phyloP scores from a whole-genome alignment of 2,113 vertebrate genomes.

The Platycercus adscitus region DNA sequence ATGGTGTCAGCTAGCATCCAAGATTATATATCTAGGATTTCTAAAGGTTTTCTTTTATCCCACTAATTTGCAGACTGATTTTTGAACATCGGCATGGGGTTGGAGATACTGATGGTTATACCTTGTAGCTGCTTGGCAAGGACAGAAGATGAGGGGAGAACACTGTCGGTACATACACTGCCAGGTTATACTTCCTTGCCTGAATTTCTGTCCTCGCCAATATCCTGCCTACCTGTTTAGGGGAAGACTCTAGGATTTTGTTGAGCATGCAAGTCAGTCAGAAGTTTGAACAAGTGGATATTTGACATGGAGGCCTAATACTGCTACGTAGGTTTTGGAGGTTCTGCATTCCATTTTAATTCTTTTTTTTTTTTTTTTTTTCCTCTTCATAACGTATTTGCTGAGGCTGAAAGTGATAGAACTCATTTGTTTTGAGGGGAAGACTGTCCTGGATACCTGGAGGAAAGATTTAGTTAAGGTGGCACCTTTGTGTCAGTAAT shows the following conservation, averaged over 20 bases:
- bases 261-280: background rate
- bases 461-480: background rate
- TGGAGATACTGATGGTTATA: background rate
- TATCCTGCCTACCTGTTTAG: background rate
- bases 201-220: background rate
- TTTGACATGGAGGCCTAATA: background rate
- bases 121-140: background rate
- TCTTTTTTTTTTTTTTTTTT: background rate
- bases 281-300: background rate
- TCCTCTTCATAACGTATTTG: background rate
- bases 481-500: background rate
- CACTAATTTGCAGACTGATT: background rate
- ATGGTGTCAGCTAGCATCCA: background rate
- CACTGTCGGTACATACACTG: background rate
- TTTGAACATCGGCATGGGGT: background rate
- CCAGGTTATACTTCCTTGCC: background rate
- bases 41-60: background rate
- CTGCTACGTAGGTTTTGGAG: background rate
- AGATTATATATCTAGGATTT: background rate
- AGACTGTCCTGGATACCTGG: background rate
- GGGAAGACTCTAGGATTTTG: background rate
- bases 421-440: background rate
- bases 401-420: background rate
- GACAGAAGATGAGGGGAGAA: background rate
- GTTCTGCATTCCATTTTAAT: background rate